A percentile compares a stretch with the other conserved stretches of the same genome.
Evolutionary conservation across 35 echinoderm and acorn worm genomes (phyloP).

Genomic region (Ptychodera flava): DNA sequence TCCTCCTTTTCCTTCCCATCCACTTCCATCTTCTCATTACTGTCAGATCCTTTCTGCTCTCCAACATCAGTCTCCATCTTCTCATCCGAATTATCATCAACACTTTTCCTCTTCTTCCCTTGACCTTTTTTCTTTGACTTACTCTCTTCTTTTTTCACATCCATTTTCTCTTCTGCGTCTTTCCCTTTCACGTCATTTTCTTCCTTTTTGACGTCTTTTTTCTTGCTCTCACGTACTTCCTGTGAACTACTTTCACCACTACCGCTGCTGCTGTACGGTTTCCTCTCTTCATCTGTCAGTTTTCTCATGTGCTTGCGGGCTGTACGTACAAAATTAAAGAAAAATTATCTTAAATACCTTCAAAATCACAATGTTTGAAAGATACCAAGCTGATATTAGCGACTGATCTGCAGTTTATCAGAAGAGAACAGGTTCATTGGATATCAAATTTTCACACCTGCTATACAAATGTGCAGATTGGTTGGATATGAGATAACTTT

Average conservation of each 20-base stretch:
- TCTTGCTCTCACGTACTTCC: background rate
- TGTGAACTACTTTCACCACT: background rate
- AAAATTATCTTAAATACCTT: no score
- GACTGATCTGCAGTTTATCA: no score
- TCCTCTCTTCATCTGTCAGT: slow-evolving; percentile 8
- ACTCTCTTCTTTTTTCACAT: background rate
- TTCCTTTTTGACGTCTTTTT: slow-evolving; percentile 13
- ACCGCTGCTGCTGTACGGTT: background rate
- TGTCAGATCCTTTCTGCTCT: background rate
- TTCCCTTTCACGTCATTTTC: slow-evolving; percentile 31
- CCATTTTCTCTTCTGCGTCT: slow-evolving; percentile 2
- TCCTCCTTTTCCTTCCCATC: background rate
- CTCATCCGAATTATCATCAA: background rate
- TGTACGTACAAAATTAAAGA: slow-evolving; percentile 3
- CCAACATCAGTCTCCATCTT: background rate
- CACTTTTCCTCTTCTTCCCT: background rate
- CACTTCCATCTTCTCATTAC: background rate
- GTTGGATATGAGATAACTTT: no score
- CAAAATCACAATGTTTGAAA: no score
- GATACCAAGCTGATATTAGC: no score
- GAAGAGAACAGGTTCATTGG: no score
- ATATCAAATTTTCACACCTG: no score
- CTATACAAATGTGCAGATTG: no score
- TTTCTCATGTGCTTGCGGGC: slow-evolving; percentile 70
- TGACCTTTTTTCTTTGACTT: background rate